Evolutionary conservation across 2,888 invertebrate genomes (phyloP).

Genomic region (Leptinotarsa tumamoca): DNA sequence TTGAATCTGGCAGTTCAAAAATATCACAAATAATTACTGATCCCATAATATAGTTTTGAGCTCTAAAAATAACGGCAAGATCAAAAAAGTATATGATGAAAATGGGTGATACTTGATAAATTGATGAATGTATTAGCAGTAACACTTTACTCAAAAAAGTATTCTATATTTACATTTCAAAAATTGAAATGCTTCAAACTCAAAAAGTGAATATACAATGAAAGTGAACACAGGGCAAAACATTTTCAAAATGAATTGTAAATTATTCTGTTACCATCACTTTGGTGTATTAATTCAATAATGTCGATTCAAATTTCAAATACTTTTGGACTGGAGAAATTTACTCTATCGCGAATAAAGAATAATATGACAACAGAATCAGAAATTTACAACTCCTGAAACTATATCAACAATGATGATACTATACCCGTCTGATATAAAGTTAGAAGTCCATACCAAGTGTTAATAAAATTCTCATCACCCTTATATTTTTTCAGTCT

Average conservation of each 20-base stretch:
- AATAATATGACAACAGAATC: not conserved
- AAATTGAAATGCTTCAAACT: not conserved
- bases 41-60: too few relatives aligned
- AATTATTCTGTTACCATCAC: slow-evolving; percentile 3
- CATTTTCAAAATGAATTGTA: slow-evolving; percentile 7
- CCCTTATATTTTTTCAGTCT: not conserved
- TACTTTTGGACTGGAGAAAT: not conserved
- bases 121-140: too few relatives aligned
- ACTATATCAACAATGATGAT: not conserved
- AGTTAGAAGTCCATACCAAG: not conserved
- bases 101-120: too few relatives aligned
- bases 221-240: not conserved
- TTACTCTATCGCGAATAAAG: not conserved
- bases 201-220: not conserved
- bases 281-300: not conserved
- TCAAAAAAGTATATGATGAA: too few relatives aligned
- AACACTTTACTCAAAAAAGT: too few relatives aligned
- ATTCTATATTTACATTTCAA: not conserved
- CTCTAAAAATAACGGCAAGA: too few relatives aligned
- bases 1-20: too few relatives aligned
- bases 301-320: not conserved
- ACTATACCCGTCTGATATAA: slow-evolving; percentile 2
- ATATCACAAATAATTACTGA: too few relatives aligned
- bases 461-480: not conserved
- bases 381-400: not conserved